Percentiles rank a stretch among this genome's conserved stretches.
phyloP scores from a whole-genome alignment of 1,140 invertebrate genomes.

The Drosophila orena region DNA sequence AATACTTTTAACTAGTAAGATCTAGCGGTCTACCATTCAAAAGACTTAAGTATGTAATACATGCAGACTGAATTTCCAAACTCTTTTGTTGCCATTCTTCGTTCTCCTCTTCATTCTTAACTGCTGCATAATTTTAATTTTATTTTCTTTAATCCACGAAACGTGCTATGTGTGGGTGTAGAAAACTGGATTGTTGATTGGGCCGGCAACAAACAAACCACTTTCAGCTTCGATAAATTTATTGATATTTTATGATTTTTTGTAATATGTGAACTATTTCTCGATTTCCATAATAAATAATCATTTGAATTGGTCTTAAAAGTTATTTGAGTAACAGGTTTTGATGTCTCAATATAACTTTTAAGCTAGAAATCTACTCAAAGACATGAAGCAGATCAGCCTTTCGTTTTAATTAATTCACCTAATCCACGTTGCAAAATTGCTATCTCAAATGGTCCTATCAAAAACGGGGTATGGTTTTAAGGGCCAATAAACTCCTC shows the following conservation, averaged over 20 bases:
- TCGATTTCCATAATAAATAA: slow-evolving; percentile 56
- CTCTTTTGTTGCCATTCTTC: slow-evolving; percentile 9
- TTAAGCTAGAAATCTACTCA: too few species aligned
- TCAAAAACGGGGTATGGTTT: too few species aligned
- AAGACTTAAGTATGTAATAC: not conserved
- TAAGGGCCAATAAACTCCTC: too few species aligned
- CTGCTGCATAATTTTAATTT: slow-evolving; percentile 18
- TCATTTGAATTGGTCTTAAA: slow-evolving; percentile 16
- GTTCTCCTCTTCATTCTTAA: slow-evolving; percentile 11
- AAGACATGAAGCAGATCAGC: too few species aligned
- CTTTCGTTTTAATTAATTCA: too few species aligned
- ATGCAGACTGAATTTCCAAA: not conserved
- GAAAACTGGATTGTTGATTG: slow-evolving; percentile 57
- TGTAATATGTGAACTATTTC: slow-evolving; percentile 44
- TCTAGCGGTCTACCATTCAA: too few species aligned
- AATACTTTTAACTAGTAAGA: not conserved
- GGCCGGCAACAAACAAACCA: slow-evolving; percentile 32
- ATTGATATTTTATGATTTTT: slow-evolving; percentile 32
- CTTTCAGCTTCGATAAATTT: slow-evolving; percentile 38
- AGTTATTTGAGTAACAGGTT: not conserved
- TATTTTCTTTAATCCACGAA: slow-evolving; percentile 32
- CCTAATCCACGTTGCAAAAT: too few species aligned
- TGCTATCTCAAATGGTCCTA: too few species aligned
- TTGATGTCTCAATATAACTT: too few species aligned
- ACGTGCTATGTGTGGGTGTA: slow-evolving; percentile 62